phyloP scores from a whole-genome alignment of 1,140 invertebrate species.

The Ceratoteleas bidentatus region DNA sequence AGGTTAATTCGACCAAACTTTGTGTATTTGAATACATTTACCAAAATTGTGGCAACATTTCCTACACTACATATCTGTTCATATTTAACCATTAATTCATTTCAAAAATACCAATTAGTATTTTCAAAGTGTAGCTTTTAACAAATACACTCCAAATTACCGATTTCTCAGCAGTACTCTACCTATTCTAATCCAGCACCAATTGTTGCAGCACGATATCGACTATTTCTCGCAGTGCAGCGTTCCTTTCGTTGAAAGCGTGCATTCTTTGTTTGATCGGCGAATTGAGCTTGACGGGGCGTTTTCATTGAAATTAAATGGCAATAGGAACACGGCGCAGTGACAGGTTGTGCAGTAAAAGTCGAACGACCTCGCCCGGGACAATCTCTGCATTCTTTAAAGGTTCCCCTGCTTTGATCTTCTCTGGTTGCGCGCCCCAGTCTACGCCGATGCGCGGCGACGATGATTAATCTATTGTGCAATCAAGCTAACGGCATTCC shows the following conservation, averaged over 20 bases:
- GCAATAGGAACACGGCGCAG: conserved; percentile 24
- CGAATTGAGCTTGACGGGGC: conserved; percentile 6
- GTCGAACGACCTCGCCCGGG: conserved; percentile 57
- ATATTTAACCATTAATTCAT: no score
- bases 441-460: conserved; percentile 46
- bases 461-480: conserved; percentile 66
- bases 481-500: conserved; percentile 67
- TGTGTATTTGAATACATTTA: no score
- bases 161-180: no score
- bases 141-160: no score
- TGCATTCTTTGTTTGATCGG: neutral
- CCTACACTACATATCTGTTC: no score
- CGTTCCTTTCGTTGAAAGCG: neutral
- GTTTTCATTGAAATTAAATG: conserved; percentile 40
- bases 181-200: no score
- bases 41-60: no score
- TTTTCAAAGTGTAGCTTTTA: no score
- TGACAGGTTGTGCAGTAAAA: conserved; percentile 57
- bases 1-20: no score
- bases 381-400: conserved; percentile 59
- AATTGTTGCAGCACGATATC: no score
- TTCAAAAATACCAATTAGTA: no score
- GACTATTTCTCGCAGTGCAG: no score
- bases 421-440: conserved; percentile 37
- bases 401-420: conserved; percentile 59